Evolutionary conservation across 2,113 vertebrate species (phyloP), one percentile per base, ranked within the genome.

Genomic region (Mixornis gularis): DNA sequence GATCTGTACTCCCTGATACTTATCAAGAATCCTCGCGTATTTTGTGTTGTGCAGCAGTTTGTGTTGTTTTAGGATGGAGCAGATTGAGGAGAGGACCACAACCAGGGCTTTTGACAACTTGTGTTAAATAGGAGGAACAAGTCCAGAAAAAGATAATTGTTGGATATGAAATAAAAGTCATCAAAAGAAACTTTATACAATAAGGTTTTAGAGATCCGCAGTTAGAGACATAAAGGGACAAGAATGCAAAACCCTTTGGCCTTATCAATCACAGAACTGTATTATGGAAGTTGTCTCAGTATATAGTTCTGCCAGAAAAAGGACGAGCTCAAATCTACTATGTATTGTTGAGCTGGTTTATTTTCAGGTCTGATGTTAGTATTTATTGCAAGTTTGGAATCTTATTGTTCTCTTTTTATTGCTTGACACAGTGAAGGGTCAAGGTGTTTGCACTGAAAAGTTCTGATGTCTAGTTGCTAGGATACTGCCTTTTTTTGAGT

Each of bases 401-500:
- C 81, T 65, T 82, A 65, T 85, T 84, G 66, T 69, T 93, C 43
- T 88, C 29, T 58, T 89, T 92, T 91, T 82, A 89, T 84, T 84
- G 62, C 58, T 65, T 87, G 56, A 90, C 49, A 71, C 32, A 79
- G 48, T 41, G 60, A 81, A 86, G 44, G 36, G 21, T 17, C 0
- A 2, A 91, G 59, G 30, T 79, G 43, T 56, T 91, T 62, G 49
- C 34, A 41, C 19, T 68, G 41, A 79, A 93, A 93, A 85, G 27
- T 95, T 92, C 62, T 76, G 34, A 69, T 59, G 12, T 73, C 26
- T 94, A 9, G 80, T 95, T 94, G 80, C 92, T 92, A 91, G 65
- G 92, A 89, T 80, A 95, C 59, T 3, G 5, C 8, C 20, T 72
- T 48, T 84, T 82, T 77, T 17, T 22, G 58, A 83, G 56, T 17